Conservation (phyloP, 1,140 invertebrate species). For the Aricia agestis region DNA sequence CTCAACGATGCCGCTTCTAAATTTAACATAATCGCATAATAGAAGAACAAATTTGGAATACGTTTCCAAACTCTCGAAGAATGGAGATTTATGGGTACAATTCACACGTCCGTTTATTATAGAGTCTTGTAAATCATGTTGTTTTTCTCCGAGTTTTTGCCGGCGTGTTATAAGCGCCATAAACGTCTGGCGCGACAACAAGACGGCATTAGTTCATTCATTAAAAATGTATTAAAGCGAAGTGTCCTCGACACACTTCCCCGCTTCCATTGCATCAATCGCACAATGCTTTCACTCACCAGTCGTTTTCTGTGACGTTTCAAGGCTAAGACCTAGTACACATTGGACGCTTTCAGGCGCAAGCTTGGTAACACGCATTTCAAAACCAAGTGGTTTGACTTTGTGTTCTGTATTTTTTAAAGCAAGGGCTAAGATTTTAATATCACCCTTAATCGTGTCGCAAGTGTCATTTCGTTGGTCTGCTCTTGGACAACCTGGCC, state of each 20-base stretch:
- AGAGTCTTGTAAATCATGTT: background rate
- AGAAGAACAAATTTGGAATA: background rate
- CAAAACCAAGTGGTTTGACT: too few relatives aligned
- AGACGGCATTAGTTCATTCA: conserved; percentile 36
- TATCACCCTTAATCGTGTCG: too few relatives aligned
- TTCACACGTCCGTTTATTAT: background rate
- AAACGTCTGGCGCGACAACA: background rate
- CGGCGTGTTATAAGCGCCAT: background rate
- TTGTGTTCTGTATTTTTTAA: too few relatives aligned
- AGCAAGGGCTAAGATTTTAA: too few relatives aligned
- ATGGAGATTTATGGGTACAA: background rate
- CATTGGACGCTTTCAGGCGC: background rate
- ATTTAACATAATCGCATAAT: too few relatives aligned
- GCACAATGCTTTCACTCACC: conserved; percentile 67
- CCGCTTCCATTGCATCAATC: conserved; percentile 60
- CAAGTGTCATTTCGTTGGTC: too few relatives aligned
- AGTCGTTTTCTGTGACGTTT: conserved; percentile 66
- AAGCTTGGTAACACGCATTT: background rate
- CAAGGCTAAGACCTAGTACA: conserved; percentile 45
- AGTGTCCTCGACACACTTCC: conserved; percentile 59
- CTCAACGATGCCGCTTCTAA: background rate
- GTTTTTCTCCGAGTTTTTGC: background rate
- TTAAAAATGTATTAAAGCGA: conserved; percentile 41
- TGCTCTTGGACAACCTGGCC: too few relatives aligned
- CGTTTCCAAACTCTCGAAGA: background rate